Conservation (phyloP, 2,888 invertebrate species). For the Drosophila formosana region DNA sequence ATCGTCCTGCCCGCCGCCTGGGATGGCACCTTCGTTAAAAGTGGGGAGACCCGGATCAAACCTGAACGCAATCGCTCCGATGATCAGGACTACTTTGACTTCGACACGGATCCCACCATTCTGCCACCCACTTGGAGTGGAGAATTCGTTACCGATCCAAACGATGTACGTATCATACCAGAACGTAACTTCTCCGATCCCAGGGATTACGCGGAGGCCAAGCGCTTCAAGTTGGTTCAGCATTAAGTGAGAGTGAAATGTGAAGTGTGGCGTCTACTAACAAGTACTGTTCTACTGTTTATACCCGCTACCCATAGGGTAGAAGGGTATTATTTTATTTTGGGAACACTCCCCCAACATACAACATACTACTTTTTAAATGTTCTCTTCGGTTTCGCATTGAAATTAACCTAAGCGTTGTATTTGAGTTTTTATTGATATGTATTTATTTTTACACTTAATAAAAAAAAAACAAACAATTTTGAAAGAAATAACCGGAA, state of each 20-base stretch:
- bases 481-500: constrained; percentile 23
- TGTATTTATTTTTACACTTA: constrained; percentile 65
- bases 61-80: constrained; percentile 84
- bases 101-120: constrained; percentile 78
- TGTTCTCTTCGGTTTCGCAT: constrained; percentile 57
- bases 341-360: constrained; percentile 30
- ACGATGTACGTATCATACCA: constrained; percentile 83
- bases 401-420: constrained; percentile 66
- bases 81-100: constrained; percentile 82
- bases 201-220: constrained; percentile 83
- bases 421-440: constrained; percentile 57
- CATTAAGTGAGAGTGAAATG: constrained; percentile 43
- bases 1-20: constrained; percentile 82
- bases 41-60: constrained; percentile 77
- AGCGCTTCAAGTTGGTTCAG: constrained; percentile 76
- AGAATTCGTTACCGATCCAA: constrained; percentile 82
- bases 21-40: constrained; percentile 84
- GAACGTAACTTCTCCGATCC: constrained; percentile 84
- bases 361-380: constrained; percentile 34
- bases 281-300: constrained; percentile 33
- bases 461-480: constrained; percentile 50
- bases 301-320: too few species aligned
- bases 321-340: too few species aligned
- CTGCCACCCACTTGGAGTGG: constrained; percentile 84
- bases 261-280: constrained; percentile 35